Conservation (phyloP, 2,113 vertebrate genomes). For the Prietella phreatophila region DNA sequence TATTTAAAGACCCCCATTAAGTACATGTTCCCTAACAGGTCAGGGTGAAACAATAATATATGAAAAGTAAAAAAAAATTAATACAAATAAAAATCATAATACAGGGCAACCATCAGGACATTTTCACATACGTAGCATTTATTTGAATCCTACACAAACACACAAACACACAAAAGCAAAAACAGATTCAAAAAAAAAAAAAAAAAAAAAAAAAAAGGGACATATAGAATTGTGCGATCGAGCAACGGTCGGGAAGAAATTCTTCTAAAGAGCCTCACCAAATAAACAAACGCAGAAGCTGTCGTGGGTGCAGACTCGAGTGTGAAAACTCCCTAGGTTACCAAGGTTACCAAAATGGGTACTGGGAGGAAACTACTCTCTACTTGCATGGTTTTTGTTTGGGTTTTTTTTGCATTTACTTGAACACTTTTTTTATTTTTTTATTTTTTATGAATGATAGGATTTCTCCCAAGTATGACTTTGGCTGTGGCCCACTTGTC, state of each 20-base stretch:
- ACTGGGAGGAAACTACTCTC: not conserved
- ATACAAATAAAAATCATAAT: not conserved
- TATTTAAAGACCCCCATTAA: not conserved
- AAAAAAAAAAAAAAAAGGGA: not conserved
- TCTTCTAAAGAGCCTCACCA: not conserved
- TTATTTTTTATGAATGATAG: conserved; percentile 26
- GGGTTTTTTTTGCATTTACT: not conserved
- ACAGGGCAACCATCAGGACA: not conserved
- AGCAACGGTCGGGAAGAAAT: not conserved
- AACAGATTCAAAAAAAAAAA: no score
- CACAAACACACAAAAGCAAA: no score
- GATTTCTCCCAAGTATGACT: conserved; percentile 21
- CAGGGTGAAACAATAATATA: not conserved
- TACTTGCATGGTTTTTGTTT: not conserved
- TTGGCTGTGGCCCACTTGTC: conserved; percentile 19
- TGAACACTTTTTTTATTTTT: not conserved
- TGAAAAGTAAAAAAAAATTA: no score
- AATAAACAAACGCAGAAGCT: not conserved
- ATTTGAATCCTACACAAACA: not conserved
- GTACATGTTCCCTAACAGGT: not conserved
- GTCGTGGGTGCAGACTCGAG: not conserved
- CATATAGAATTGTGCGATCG: not conserved
- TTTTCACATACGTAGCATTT: not conserved
- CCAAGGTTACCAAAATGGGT: not conserved
- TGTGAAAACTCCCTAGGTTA: not conserved